Conservation (phyloP, 2,113 vertebrate genomes). For the Lepidiolamprologus cunningtoni region DNA sequence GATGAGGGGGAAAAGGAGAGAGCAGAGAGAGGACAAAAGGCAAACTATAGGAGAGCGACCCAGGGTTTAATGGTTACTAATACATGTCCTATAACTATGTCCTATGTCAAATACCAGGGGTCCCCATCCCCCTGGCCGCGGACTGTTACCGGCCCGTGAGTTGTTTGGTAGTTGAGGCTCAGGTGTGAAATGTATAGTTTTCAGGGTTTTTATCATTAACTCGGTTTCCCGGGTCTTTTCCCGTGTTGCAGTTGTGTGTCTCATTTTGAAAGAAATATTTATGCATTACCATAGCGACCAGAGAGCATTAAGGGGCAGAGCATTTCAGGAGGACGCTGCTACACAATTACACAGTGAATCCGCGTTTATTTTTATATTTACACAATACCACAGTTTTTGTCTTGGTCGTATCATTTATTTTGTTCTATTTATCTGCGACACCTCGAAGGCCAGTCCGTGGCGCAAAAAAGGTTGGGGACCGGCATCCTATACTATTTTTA, state of each 20-base stretch:
- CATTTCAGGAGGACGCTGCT: neutral
- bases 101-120: neutral
- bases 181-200: neutral
- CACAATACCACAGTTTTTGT: neutral
- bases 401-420: neutral
- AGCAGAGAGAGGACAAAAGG: neutral
- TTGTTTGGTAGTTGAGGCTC: neutral
- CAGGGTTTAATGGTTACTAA: neutral
- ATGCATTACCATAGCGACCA: neutral
- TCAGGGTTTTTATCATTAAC: neutral
- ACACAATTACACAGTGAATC: neutral
- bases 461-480: neutral
- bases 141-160: fast-evolving
- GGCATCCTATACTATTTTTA: neutral
- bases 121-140: fast-evolving
- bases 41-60: fast-evolving
- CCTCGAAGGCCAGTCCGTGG: fast-evolving
- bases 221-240: neutral
- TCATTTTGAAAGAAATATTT: neutral
- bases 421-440: neutral
- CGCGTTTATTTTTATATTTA: fast-evolving
- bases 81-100: neutral
- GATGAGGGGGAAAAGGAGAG: neutral
- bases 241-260: neutral
- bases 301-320: neutral